Evolutionary conservation across 2,888 invertebrate genomes (phyloP).

Genomic region (Polietes domitor): DNA sequence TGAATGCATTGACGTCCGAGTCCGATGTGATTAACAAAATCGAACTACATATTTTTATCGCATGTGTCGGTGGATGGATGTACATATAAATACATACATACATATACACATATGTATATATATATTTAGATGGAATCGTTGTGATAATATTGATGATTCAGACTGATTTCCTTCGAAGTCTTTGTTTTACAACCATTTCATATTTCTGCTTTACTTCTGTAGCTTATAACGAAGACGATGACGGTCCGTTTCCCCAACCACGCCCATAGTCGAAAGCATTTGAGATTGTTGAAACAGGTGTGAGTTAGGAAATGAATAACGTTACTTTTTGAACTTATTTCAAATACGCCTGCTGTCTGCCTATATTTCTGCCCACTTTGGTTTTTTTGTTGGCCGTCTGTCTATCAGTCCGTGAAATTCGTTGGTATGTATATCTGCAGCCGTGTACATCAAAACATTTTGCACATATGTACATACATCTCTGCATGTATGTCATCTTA

Average conservation of each 20-base stretch:
- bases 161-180: slow-evolving; percentile 13
- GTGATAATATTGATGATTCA: slow-evolving; percentile 46
- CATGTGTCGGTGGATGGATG: not conserved
- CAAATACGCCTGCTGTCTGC: slow-evolving; percentile 26
- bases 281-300: slow-evolving; percentile 50
- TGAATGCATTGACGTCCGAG: not conserved
- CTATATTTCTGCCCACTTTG: no score
- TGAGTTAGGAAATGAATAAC: slow-evolving; percentile 6
- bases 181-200: slow-evolving; percentile 36
- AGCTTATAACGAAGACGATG: not conserved
- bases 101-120: slow-evolving; percentile 3
- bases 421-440: not conserved
- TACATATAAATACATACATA: slow-evolving; percentile 8
- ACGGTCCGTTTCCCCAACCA: slow-evolving; percentile 25
- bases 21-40: slow-evolving; percentile 9
- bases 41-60: slow-evolving; percentile 22
- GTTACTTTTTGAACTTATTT: slow-evolving; percentile 6
- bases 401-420: slow-evolving; percentile 7
- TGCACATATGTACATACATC: no score
- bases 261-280: slow-evolving; percentile 36
- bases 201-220: not conserved
- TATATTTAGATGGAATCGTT: slow-evolving; percentile 30
- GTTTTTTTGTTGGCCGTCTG: no score
- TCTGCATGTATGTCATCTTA: slow-evolving; percentile 38
- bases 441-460: slow-evolving; percentile 35